Evolutionary conservation across 2,888 invertebrate species (phyloP).

Genomic region (Drosophila vallismaia): DNA sequence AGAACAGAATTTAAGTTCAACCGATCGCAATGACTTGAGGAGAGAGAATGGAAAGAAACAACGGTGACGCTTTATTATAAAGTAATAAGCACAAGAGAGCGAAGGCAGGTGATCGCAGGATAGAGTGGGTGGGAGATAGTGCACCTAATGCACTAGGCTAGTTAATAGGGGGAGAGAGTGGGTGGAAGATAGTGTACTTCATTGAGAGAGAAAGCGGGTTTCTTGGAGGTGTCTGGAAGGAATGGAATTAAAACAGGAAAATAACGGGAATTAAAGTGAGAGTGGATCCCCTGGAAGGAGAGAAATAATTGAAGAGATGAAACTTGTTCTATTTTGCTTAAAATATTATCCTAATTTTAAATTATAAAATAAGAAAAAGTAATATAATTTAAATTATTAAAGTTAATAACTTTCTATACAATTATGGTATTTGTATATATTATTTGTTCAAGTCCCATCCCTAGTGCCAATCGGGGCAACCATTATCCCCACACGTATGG

Average conservation of each 20-base stretch:
- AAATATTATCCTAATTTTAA: no score
- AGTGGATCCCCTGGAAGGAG: no score
- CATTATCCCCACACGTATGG: conserved; percentile 25
- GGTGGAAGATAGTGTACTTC: no score
- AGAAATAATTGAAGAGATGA: no score
- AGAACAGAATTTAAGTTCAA: neutral
- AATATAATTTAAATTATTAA: neutral
- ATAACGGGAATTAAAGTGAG: no score
- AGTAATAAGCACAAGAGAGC: neutral
- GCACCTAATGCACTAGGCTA: neutral
- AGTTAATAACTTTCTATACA: neutral
- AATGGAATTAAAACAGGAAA: no score
- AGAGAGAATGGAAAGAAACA: neutral
- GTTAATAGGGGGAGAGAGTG: neutral
- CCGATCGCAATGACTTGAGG: neutral
- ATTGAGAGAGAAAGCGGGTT: no score
- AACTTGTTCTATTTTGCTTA: no score
- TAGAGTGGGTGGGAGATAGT: neutral
- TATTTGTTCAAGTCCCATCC: neutral
- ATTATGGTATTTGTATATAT: neutral
- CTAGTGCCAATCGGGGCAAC: neutral
- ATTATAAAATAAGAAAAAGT: no score
- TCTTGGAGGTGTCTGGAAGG: no score
- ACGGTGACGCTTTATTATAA: neutral
- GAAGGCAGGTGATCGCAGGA: neutral